Percentiles rank a stretch among this genome's conserved stretches.
These are phyloP conservation scores for Limnodromus scolopaceus DNA, from an alignment of 2,797 vertebrate genomes.

Conservation along the genomic window DNA sequence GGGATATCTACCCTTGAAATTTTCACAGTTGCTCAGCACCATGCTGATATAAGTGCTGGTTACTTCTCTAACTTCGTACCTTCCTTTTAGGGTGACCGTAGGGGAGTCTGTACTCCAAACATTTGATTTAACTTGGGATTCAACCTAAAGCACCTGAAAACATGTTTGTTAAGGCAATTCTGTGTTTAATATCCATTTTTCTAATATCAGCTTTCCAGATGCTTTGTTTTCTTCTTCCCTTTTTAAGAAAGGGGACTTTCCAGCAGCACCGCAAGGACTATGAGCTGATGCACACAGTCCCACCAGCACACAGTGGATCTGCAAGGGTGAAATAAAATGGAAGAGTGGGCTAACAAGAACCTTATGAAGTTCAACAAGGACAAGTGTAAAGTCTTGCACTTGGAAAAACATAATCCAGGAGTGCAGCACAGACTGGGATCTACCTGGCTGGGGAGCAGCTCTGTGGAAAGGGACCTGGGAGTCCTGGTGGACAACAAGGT, in stretches of 20 bases:
- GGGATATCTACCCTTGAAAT: background rate
- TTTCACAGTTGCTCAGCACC: background rate
- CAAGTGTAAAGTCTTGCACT: background rate
- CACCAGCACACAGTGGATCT: background rate
- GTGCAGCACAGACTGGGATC: background rate
- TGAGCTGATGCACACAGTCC: background rate
- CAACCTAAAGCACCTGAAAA: background rate
- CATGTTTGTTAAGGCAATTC: background rate
- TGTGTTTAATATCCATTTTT: background rate
- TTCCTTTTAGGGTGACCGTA: background rate
- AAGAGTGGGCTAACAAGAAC: background rate
- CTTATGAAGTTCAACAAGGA: background rate
- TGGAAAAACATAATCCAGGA: background rate
- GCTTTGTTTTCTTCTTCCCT: background rate
- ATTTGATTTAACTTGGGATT: background rate
- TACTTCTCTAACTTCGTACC: background rate
- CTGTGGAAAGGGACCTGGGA: background rate
- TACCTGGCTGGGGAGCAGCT: background rate
- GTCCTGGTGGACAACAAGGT: background rate
- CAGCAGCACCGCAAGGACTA: background rate
- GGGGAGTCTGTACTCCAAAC: background rate
- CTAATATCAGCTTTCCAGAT: background rate
- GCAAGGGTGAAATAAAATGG: background rate
- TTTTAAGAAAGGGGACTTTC: background rate
- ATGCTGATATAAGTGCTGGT: background rate